Base-by-base conservation (phyloP, 37 sponge, comb jelly and placozoan genomes). In the Oscarella lobularis region DNA sequence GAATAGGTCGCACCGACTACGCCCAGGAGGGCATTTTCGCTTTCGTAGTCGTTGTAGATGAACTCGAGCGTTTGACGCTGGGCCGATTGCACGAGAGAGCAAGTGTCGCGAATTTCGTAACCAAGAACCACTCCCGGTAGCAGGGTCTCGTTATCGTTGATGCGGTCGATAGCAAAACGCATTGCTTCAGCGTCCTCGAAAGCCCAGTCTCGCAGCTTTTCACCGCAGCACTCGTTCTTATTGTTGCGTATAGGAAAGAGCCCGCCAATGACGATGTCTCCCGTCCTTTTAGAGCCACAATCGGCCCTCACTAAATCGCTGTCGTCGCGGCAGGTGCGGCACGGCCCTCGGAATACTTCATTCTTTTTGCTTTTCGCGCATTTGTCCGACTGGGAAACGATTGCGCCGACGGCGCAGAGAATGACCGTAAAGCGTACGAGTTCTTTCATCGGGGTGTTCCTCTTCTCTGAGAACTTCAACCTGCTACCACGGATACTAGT, bases 1-100 rank as follows among this genome's bases (percentile, higher is more conserved):
- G 89, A 91, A 35, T 78, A 34, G 32, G 83, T 77, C 31, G 89
- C 93, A 66, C 96, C 96, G 31, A 95, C 67, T 0, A 91, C 84
- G 0, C 84, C 96, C 36, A 81, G 73, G 2, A 80, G 9, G 20
- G 82, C 67, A 39, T 78, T 72, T n/a, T 80, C 77, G 29, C 78
- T 77, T 0, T 20, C 67, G n/a, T n/a, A 0, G 69, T 33, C 71
- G 4, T 32, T 68, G 33, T 14, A 5, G 33, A 68, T 5, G 29
- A 68, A 68, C n/a, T 31, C n/a, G 4, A 68, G 6, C 6, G 29
- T 4, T 14, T 68, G 71, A 4, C 29, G 71, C 71, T 32, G 29
- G 6, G 71, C 71, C n/a, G 6, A 4, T 5, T 34, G 6, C 6
- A 31, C 31, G 29, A 4, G 4, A 5, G 5, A 34, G 29, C 71